These are phyloP conservation scores for Aelia acuminata DNA, from an alignment of 2,888 invertebrate species.

Conservation along the genomic window DNA sequence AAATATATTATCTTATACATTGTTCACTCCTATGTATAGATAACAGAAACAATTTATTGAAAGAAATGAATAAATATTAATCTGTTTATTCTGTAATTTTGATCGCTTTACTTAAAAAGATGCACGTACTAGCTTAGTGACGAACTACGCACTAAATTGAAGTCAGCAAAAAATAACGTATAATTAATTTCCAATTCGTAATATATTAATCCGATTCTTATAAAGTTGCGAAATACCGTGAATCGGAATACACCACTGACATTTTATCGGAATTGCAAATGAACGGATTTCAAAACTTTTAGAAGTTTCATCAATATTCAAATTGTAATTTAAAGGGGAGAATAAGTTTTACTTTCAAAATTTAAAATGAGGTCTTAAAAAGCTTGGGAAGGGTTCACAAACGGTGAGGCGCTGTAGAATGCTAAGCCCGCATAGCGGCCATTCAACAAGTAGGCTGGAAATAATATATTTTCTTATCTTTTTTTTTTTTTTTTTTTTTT, in stretches of 20 bases:
- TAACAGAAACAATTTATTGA: too few relatives aligned
- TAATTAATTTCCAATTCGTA: background rate
- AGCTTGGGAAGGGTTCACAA: too few relatives aligned
- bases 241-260: background rate
- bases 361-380: background rate
- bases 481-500: too few relatives aligned
- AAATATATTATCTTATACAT: too few relatives aligned
- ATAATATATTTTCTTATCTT: too few relatives aligned
- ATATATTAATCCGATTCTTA: background rate
- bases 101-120: background rate
- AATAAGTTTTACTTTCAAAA: conserved; percentile 15
- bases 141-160: background rate
- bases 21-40: too few relatives aligned
- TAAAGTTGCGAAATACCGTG: background rate
- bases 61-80: too few relatives aligned
- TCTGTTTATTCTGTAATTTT: background rate
- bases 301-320: background rate
- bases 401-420: background rate
- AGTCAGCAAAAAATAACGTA: background rate
- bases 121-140: background rate
- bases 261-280: background rate
- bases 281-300: background rate
- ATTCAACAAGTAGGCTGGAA: too few relatives aligned
- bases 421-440: background rate
- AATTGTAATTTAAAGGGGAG: background rate